phyloP scores from a whole-genome alignment of 2,888 invertebrate species.

The Anthrax anthrax region DNA sequence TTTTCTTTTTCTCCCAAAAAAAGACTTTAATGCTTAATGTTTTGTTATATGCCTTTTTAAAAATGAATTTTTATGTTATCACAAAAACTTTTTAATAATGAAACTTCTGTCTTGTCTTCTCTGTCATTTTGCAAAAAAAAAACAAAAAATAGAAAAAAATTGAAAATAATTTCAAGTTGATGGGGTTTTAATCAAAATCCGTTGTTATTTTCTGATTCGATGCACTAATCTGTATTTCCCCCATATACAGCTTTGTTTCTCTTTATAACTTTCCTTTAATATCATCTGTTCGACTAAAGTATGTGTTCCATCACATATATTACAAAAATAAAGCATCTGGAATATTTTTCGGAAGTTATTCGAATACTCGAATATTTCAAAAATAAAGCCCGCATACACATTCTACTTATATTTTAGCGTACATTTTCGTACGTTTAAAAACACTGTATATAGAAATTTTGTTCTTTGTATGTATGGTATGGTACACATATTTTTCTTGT shows the following conservation, averaged over 20 bases:
- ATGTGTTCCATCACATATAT: not conserved
- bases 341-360: not conserved
- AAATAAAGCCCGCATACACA: too few relatives aligned
- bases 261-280: not conserved
- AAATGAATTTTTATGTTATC: too few relatives aligned
- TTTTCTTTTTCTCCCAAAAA: too few relatives aligned
- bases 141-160: slow-evolving; percentile 11
- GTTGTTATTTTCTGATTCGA: slow-evolving; percentile 45
- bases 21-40: too few relatives aligned
- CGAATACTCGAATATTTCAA: too few relatives aligned
- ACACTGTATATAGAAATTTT: not conserved
- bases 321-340: not conserved
- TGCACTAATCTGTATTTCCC: slow-evolving; percentile 43
- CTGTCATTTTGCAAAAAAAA: too few relatives aligned
- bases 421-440: too few relatives aligned
- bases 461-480: not conserved
- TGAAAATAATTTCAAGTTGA: slow-evolving; percentile 13
- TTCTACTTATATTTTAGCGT: too few relatives aligned
- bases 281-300: too few relatives aligned
- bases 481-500: not conserved
- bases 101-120: too few relatives aligned
- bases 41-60: too few relatives aligned
- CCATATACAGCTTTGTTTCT: not conserved
- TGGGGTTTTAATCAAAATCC: slow-evolving; percentile 37
- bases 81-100: too few relatives aligned